phyloP scores from a whole-genome alignment of 2,797 vertebrate species.

The Naso thynnoides region DNA sequence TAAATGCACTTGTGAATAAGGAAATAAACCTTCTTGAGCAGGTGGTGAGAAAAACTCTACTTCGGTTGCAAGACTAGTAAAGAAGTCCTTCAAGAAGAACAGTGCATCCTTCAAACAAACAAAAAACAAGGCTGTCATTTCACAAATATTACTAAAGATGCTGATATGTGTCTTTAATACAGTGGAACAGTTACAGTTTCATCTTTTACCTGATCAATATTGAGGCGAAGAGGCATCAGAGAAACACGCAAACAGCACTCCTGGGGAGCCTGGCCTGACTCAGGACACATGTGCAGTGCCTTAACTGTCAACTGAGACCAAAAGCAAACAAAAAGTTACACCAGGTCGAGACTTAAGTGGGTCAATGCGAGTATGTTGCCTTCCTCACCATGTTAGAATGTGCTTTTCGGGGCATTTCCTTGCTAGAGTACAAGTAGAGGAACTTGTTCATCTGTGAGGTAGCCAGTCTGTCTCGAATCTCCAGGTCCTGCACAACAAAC shows the following conservation, averaged over 20 bases:
- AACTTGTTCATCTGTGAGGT: conserved; percentile 99
- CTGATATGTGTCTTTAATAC: background rate
- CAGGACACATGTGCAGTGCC: conserved; percentile 94
- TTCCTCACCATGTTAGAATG: conserved; percentile 95
- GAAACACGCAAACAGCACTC: conserved; percentile 96
- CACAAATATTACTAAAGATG: background rate
- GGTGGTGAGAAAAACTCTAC: conserved; percentile 95
- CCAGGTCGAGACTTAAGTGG: background rate
- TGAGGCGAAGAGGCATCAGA: conserved; percentile 97
- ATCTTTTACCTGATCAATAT: conserved; percentile 93
- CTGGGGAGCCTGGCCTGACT: conserved; percentile 92
- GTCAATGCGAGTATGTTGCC: background rate
- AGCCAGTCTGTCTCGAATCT: conserved; percentile 95
- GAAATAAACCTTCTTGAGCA: conserved; percentile 91
- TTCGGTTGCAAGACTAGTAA: conserved; percentile 93
- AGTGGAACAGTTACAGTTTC: background rate
- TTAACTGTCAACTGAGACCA: conserved; percentile 91
- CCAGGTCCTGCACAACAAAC: conserved; percentile 95
- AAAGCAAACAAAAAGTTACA: conserved; percentile 22
- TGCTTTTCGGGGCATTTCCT: conserved; percentile 97
- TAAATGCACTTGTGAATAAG: background rate
- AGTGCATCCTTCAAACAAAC: conserved; percentile 90
- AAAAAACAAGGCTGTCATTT: conserved; percentile 26
- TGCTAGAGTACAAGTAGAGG: conserved; percentile 96
- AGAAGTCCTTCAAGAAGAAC: conserved; percentile 99